A percentile compares a stretch with the other conserved stretches of the same genome.
These are phyloP conservation scores for Rhopalosiphum maidis DNA, from an alignment of 1,140 invertebrate species.

Conservation along the genomic window DNA sequence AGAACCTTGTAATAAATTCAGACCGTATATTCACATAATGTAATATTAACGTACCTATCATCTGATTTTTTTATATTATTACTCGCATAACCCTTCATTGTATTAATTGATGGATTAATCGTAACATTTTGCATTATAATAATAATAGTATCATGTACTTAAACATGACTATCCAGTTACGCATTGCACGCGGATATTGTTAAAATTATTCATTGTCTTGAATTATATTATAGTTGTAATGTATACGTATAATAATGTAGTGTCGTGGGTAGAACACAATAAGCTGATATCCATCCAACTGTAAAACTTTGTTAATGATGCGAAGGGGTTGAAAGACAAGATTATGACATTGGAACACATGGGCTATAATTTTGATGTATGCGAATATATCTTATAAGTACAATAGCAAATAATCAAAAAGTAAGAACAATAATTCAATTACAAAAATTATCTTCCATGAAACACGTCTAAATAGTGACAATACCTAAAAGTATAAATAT, in stretches of 20 bases:
- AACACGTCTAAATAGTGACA: not conserved
- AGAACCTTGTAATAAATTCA: not conserved
- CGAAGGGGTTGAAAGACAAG: constrained; percentile 51
- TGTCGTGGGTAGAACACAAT: constrained; percentile 23
- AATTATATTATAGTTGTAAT: constrained; percentile 4
- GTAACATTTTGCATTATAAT: not conserved
- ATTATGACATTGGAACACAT: constrained; percentile 20
- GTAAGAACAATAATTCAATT: not conserved
- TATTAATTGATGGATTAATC: constrained; percentile 35
- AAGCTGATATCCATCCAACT: constrained; percentile 47
- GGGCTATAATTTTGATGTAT: not conserved
- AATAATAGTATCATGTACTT: not conserved
- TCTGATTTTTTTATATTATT: not conserved
- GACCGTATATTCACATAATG: not conserved
- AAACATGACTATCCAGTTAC: not conserved
- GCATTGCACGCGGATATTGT: constrained; percentile 26
- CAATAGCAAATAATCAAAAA: not conserved
- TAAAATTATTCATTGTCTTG: constrained; percentile 48
- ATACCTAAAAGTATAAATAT: no score
- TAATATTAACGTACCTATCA: not conserved
- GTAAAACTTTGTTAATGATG: constrained; percentile 48
- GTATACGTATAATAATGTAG: constrained; percentile 3
- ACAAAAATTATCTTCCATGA: not conserved
- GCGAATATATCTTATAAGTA: not conserved
- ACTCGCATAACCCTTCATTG: not conserved